These are phyloP conservation scores for Polyommatus iphigenia DNA, from an alignment of 2,888 invertebrate species.

Conservation along the genomic window DNA sequence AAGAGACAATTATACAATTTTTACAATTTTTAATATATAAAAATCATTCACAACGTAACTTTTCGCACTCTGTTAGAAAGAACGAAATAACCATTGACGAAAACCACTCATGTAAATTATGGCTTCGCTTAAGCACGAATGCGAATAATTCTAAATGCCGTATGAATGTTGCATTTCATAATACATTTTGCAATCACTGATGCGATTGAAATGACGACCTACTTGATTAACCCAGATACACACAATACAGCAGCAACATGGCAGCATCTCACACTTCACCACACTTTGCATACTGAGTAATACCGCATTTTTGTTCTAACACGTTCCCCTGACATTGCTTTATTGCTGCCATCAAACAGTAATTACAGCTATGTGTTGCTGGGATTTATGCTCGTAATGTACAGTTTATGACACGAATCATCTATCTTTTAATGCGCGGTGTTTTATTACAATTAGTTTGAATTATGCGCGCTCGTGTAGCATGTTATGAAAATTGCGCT, in stretches of 20 bases:
- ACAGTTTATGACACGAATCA: conserved; percentile 3
- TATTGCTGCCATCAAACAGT: conserved; percentile 25
- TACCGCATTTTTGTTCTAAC: conserved; percentile 30
- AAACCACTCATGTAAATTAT: neutral
- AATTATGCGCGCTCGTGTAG: neutral
- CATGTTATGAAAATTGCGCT: neutral
- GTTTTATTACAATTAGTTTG: neutral
- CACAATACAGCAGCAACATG: conserved; percentile 1
- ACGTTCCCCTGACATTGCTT: conserved; percentile 26
- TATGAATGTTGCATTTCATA: conserved; percentile 2
- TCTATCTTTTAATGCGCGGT: conserved; percentile 26
- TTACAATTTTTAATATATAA: no score
- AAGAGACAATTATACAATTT: no score
- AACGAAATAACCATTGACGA: neutral
- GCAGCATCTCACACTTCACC: conserved; percentile 37
- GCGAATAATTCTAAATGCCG: neutral
- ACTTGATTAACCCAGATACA: conserved; percentile 27
- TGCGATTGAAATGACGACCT: conserved; percentile 15
- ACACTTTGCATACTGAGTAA: conserved; percentile 35
- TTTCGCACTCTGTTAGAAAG: no score
- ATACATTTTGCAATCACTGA: neutral
- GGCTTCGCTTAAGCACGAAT: neutral
- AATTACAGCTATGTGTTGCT: conserved; percentile 27
- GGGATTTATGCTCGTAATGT: neutral
- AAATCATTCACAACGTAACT: no score